A percentile compares a stretch with the other conserved stretches of the same genome.
Conservation (phyloP, 1,140 invertebrate species). For the Mactra quadrangularis region DNA sequence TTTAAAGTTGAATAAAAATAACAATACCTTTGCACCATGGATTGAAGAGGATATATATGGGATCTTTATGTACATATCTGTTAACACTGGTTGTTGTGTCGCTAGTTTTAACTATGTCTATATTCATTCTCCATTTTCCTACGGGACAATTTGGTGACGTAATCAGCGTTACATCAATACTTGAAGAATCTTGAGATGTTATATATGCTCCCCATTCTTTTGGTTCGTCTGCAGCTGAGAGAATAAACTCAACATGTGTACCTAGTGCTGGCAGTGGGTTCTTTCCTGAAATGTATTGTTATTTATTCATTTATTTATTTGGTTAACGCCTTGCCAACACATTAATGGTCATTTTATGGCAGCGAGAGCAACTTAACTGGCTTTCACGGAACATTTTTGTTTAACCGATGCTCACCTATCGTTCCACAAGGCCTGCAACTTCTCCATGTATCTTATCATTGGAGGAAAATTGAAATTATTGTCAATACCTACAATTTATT, state of each 20-base stretch:
- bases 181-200: not conserved
- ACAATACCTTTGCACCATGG: slow-evolving; percentile 91
- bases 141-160: slow-evolving; percentile 89
- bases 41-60: slow-evolving; percentile 92
- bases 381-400: slow-evolving; percentile 87
- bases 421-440: too few species aligned
- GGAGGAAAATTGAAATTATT: too few species aligned
- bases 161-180: slow-evolving; percentile 29
- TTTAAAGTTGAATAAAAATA: too few species aligned
- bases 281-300: slow-evolving; percentile 88
- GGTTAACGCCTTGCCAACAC: not conserved
- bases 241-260: slow-evolving; percentile 89
- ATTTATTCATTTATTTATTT: not conserved
- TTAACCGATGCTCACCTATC: slow-evolving; percentile 89
- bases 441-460: too few species aligned
- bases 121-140: slow-evolving; percentile 92
- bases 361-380: not conserved
- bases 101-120: slow-evolving; percentile 90
- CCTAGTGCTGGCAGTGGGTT: slow-evolving; percentile 91
- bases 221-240: slow-evolving; percentile 83
- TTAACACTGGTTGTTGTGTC: slow-evolving; percentile 84
- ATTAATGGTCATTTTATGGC: too few species aligned
- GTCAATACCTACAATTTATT: slow-evolving; percentile 87
- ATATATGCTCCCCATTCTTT: slow-evolving; percentile 84
- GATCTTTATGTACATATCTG: slow-evolving; percentile 87